Evolutionary conservation across 2,797 vertebrate species (phyloP), one percentile per base, ranked within the genome.

Genomic region (Notoglanidium macrostoma): DNA sequence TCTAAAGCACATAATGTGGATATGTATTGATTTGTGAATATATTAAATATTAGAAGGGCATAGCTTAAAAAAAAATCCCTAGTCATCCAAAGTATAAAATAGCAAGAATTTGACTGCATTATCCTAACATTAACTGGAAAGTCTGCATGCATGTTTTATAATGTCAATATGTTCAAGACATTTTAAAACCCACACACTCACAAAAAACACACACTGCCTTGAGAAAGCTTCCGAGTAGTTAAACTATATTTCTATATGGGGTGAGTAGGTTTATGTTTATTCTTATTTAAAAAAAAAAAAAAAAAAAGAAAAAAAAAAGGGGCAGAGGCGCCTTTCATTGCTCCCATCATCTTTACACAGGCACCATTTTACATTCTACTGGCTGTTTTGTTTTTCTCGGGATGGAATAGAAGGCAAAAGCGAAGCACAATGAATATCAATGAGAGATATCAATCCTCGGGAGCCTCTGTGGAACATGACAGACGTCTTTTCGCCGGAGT

Each of bases 371-470:
- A 82, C 91, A 93, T 93, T 94, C 92, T 88, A 92, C 85, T 88
- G 90, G 83, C 79, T 79, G 87, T 91, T 89, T 90, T 94, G 89
- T 93, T 93, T 92, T 90, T 91, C 89, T 94, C 84, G 90, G 84
- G 89, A 87, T 89, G 81, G 77, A 81, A 80, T 87, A 88, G 90
- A 89, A 91, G 90, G 89, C 89, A 83, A 84, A 59, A 91, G 90
- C 51, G 83, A 72, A 83, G 87, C 88, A 85, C 40, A 68, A 89
- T 88, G 93, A 93, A 94, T 95, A 91, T 91, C 92, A 95, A 94
- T 93, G 89, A 94, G 92, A 91, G 77, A 89, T 89, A 91, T 86
- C 89, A 92, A 88, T 91, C 89, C 90, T 92, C 92, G 89, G 87
- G 89, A 89, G 92, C 87, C 89, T 92, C 89, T 87, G 90, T 89